Percentiles rank a stretch among this genome's conserved stretches.
Evolutionary conservation across 2,113 vertebrate genomes (phyloP).

Genomic region (Siniperca knerii): DNA sequence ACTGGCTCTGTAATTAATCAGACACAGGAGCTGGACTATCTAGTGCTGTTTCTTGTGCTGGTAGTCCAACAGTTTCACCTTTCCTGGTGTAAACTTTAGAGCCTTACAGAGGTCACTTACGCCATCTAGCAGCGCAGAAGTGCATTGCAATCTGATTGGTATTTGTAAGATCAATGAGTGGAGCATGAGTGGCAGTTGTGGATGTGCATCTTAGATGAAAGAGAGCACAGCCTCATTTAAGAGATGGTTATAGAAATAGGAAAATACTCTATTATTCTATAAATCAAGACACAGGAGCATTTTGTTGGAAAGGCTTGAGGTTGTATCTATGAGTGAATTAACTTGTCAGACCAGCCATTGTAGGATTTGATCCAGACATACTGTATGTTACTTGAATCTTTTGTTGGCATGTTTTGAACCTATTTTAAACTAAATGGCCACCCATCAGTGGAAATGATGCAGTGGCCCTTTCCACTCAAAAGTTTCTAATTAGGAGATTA

Average conservation of each 20-base stretch:
- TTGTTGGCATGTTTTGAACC: background rate
- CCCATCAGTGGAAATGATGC: background rate
- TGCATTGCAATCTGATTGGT: conserved; percentile 61
- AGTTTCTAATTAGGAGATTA: background rate
- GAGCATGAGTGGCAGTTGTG: background rate
- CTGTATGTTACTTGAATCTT: background rate
- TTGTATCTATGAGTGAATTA: background rate
- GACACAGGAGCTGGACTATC: conserved; percentile 7
- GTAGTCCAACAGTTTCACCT: conserved; percentile 26
- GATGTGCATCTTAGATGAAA: background rate
- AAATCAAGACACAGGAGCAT: background rate
- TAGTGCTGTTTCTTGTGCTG: conserved; percentile 14
- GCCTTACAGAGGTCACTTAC: conserved; percentile 68
- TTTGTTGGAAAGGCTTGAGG: background rate
- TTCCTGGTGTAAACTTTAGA: conserved; percentile 8
- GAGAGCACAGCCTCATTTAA: background rate
- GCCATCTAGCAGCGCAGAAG: conserved; percentile 81
- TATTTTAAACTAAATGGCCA: background rate
- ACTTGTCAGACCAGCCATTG: background rate
- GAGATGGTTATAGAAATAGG: background rate
- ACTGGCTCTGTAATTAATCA: conserved; percentile 28
- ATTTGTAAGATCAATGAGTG: conserved; percentile 23
- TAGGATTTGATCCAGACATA: background rate
- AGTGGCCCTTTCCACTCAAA: background rate
- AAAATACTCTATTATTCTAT: background rate